phyloP scores from a whole-genome alignment of 2,888 invertebrate species.

The Cephalotes varians region DNA sequence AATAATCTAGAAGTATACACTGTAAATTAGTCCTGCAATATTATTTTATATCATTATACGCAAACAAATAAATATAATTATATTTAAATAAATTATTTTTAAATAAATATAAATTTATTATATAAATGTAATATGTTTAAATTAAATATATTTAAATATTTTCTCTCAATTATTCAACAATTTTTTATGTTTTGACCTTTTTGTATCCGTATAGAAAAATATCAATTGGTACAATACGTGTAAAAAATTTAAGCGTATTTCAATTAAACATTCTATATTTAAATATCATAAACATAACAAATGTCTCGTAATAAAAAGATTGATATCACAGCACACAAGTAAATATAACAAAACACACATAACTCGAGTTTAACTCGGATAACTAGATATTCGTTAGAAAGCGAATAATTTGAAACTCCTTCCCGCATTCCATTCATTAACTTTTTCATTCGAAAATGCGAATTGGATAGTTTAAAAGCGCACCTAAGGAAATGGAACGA shows the following conservation, averaged over 20 bases:
- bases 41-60: background rate
- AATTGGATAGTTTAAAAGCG: slow-evolving; percentile 71
- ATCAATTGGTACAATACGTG: background rate
- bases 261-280: background rate
- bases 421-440: slow-evolving; percentile 64
- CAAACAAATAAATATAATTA: background rate
- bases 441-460: slow-evolving; percentile 71
- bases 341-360: slow-evolving; percentile 65
- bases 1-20: background rate
- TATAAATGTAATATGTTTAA: too few relatives aligned
- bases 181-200: background rate
- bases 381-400: slow-evolving; percentile 73
- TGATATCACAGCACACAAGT: slow-evolving; percentile 32
- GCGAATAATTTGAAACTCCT: slow-evolving; percentile 74
- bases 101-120: background rate
- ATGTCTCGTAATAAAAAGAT: slow-evolving; percentile 59
- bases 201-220: background rate
- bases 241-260: background rate
- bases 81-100: slow-evolving; percentile 7
- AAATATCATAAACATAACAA: slow-evolving; percentile 62
- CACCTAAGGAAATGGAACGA: slow-evolving; percentile 62
- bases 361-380: slow-evolving; percentile 75
- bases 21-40: background rate
- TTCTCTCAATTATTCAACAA: background rate
- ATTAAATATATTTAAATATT: background rate